These are phyloP conservation scores for Turnix velox DNA, from an alignment of 2,113 vertebrate genomes.

Conservation along the genomic window DNA sequence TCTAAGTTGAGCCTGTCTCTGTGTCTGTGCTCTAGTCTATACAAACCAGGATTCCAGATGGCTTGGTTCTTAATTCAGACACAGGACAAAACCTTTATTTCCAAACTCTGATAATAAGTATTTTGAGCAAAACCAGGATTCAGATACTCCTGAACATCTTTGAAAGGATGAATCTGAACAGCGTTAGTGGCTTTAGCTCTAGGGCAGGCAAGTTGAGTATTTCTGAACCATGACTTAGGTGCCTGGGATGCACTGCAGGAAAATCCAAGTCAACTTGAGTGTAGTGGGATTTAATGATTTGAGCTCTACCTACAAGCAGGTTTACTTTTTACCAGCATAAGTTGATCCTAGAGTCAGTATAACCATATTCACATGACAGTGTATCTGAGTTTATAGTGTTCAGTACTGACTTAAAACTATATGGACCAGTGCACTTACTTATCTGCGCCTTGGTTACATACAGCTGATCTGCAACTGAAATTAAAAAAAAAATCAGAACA, in stretches of 20 bases:
- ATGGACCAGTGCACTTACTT: background rate
- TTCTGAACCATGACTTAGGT: background rate
- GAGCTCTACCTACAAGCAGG: background rate
- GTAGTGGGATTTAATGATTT: background rate
- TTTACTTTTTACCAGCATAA: background rate
- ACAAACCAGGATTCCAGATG: background rate
- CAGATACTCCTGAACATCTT: background rate
- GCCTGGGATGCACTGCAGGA: background rate
- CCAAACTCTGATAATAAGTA: background rate
- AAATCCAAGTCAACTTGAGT: background rate
- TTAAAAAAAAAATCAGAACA: background rate
- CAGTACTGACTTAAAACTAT: background rate
- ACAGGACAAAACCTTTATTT: background rate
- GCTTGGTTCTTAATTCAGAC: background rate
- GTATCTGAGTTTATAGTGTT: background rate
- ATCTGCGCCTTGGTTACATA: background rate
- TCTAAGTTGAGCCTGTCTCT: background rate
- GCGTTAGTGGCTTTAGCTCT: background rate
- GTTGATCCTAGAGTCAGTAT: background rate
- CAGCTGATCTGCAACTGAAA: background rate
- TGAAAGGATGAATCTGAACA: background rate
- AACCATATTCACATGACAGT: background rate
- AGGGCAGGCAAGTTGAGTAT: background rate
- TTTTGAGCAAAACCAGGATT: background rate
- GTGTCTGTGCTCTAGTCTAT: background rate